Evolutionary conservation across 1,140 invertebrate species (phyloP).

Genomic region (Drosophila ironensis): DNA sequence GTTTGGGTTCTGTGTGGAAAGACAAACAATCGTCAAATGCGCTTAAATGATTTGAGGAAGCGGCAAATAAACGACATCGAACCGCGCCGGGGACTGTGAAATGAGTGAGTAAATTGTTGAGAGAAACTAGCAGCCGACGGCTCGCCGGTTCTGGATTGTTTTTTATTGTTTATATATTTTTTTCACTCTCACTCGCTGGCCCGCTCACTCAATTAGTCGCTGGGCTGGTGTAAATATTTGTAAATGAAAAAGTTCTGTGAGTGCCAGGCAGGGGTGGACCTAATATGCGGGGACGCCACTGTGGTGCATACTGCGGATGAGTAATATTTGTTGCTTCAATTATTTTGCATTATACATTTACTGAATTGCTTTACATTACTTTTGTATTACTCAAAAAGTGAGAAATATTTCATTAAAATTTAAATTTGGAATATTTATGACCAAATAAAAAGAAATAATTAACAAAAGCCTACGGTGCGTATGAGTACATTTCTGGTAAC

Average conservation of each 20-base stretch:
- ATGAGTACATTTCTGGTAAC: background rate
- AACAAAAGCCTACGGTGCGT: background rate
- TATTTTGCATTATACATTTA: background rate
- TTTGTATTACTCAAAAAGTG: too few species aligned
- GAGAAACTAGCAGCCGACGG: background rate
- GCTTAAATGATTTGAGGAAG: conserved; percentile 76
- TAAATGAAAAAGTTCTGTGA: conserved; percentile 33
- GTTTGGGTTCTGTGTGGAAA: conserved; percentile 57
- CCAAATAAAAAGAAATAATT: background rate
- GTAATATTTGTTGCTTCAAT: conserved; percentile 26
- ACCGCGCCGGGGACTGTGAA: conserved; percentile 12
- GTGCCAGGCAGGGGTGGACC: background rate
- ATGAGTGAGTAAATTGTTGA: conserved; percentile 17
- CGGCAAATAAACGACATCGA: conserved; percentile 63
- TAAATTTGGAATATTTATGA: too few species aligned
- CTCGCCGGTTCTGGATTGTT: background rate
- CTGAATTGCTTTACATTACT: too few species aligned
- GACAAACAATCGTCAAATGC: conserved; percentile 75
- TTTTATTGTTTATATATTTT: background rate
- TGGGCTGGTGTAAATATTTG: conserved; percentile 24
- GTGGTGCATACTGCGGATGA: conserved; percentile 43
- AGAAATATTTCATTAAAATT: too few species aligned
- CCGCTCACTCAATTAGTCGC: conserved; percentile 26
- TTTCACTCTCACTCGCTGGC: conserved; percentile 3
- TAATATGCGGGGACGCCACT: conserved; percentile 22